Evolutionary conservation across 2,113 vertebrate species (phyloP).

Genomic region (Uria aalge): DNA sequence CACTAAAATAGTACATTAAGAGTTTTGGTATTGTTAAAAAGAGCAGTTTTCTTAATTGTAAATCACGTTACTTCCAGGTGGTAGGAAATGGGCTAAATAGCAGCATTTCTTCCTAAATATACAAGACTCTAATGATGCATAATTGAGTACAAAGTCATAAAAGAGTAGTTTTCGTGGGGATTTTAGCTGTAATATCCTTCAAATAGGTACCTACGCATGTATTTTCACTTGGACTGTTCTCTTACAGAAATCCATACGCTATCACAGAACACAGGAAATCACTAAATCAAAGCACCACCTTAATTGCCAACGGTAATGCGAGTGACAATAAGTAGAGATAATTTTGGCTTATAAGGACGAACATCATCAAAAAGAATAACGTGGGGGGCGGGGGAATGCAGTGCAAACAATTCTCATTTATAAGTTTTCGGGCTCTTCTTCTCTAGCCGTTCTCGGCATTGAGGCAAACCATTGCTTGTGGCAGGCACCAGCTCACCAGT

Average conservation of each 20-base stretch:
- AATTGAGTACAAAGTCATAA: not conserved
- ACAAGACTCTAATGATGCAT: not conserved
- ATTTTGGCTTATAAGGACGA: not conserved
- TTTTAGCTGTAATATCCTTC: not conserved
- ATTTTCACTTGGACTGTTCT: not conserved
- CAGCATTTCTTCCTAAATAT: not conserved
- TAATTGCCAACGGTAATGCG: not conserved
- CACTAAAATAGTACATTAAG: not conserved
- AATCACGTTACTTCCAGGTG: not conserved
- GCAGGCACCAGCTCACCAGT: not conserved
- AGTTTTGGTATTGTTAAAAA: not conserved
- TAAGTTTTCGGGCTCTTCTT: not conserved
- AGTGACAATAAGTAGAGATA: not conserved
- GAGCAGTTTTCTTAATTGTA: not conserved
- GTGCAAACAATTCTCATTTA: not conserved
- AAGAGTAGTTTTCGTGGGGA: not conserved
- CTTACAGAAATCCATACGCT: not conserved
- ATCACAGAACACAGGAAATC: not conserved
- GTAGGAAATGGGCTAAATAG: not conserved
- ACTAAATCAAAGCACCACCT: not conserved
- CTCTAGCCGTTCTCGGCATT: not conserved
- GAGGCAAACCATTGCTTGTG: not conserved
- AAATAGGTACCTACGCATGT: not conserved
- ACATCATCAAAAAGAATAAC: not conserved
- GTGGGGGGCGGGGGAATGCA: fast-evolving